A percentile compares a stretch with the other conserved stretches of the same genome.
Evolutionary conservation across 2,888 invertebrate species (phyloP).

Genomic region (Prenolepis imparis): DNA sequence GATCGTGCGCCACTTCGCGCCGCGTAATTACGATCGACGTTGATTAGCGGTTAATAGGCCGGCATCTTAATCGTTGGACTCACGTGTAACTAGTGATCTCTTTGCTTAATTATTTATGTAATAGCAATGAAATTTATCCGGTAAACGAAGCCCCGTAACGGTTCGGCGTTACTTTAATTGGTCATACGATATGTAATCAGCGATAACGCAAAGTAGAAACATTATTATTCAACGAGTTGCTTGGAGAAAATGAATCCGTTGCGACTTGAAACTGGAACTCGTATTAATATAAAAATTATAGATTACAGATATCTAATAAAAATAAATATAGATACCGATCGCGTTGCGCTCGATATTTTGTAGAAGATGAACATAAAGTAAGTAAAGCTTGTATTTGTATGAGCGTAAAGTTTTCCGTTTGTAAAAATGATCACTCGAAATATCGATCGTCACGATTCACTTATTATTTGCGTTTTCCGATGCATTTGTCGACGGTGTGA

Average conservation of each 20-base stretch:
- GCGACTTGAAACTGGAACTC: not conserved
- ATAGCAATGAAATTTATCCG: conserved; percentile 30
- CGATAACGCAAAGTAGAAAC: conserved; percentile 1
- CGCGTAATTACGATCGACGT: conserved; percentile 43
- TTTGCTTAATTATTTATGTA: conserved; percentile 50
- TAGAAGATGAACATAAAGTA: not conserved
- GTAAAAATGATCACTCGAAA: not conserved
- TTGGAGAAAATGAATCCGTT: not conserved
- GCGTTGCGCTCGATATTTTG: not conserved
- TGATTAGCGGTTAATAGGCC: conserved; percentile 58
- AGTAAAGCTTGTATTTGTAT: not conserved
- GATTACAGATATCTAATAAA: not conserved
- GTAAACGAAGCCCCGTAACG: conserved; percentile 11
- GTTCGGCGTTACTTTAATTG: conserved; percentile 28
- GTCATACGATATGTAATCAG: not conserved
- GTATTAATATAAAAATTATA: not conserved
- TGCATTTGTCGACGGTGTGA: not conserved
- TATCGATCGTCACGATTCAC: conserved; percentile 5
- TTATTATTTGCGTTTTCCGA: not conserved
- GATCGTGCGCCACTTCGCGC: conserved; percentile 46
- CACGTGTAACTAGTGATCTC: conserved; percentile 18
- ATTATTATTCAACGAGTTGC: conserved; percentile 14
- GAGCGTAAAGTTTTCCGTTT: not conserved
- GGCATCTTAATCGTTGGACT: conserved; percentile 53
- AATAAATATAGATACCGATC: not conserved